Evolutionary conservation across 2,113 vertebrate genomes (phyloP), one percentile per base, ranked within the genome.

Genomic region (Tor tambroides): DNA sequence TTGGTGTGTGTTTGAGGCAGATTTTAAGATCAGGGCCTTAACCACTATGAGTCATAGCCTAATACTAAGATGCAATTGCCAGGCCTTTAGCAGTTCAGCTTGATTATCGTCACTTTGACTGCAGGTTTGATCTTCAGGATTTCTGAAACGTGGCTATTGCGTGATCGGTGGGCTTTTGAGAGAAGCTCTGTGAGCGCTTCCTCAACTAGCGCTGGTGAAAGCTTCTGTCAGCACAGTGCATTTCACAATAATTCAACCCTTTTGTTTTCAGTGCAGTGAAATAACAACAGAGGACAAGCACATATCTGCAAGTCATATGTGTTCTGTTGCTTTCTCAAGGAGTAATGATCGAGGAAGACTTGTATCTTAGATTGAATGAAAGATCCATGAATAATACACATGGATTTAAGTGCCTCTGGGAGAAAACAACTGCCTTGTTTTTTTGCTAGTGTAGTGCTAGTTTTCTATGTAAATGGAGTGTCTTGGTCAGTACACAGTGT

Each of bases 301-400:
- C 9, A 71, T 71, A 89, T 92, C 89, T 86, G 86, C 77, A 75
- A 84, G 63, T 71, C 65, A 46, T 46, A 11, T 46, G 15, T 82
- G 41, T 46, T 65, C 8, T 14, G 61, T 69, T 72, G 26, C 21
- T 51, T 32, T 71, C 65, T 32, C 26, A 51, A 35, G 87, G 89
- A 92, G 88, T 91, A 87, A 85, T 85, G 30, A 83, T 72, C 3
- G 26, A 30, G 9, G 56, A 38, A 83, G 65, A 35, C 65, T 28
- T 71, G 28, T 1, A 5, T 80, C 7, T 63, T 15, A 61, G 23
- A 61, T 26, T 6, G 54, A 26, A 80, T 61, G n/a, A 26, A 90
- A 74, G 88, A 9, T 54, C 81, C 78, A 91, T 91, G 86, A 93
- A 91, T 94, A 93, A 93, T 92, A 83, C 90, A 92, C 84, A 77